Conservation (phyloP, 1,140 invertebrate genomes). For the Thaumatotibia leucotreta region DNA sequence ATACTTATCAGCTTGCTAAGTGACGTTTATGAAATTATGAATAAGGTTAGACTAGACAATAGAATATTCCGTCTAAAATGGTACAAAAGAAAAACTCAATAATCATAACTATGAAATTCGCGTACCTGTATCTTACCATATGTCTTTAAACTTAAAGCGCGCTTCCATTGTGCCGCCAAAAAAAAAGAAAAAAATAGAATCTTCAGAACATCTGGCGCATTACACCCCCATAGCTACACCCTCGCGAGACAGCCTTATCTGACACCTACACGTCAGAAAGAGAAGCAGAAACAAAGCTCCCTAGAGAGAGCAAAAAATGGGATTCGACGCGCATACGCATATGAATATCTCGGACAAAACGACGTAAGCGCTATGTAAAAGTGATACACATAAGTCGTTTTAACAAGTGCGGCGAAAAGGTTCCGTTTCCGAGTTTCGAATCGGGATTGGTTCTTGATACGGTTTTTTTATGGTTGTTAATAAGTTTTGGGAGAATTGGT, state of each 20-base stretch:
- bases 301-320: constrained; percentile 26
- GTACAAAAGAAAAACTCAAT: background rate
- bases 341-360: background rate
- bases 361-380: background rate
- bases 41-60: no score
- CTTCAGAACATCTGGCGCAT: constrained; percentile 45
- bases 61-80: no score
- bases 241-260: constrained; percentile 28
- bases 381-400: background rate
- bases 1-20: no score
- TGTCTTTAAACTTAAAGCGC: constrained; percentile 22
- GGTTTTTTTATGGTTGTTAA: constrained; percentile 2
- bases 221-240: constrained; percentile 27
- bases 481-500: background rate
- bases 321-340: constrained; percentile 55
- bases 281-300: background rate
- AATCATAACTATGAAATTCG: background rate
- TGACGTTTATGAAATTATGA: no score
- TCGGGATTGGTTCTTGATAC: constrained; percentile 20
- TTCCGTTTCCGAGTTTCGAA: constrained; percentile 53
- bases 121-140: constrained; percentile 16
- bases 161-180: constrained; percentile 41
- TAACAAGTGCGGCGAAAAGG: constrained; percentile 19
- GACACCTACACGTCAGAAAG: background rate
- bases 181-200: constrained; percentile 35